A percentile compares a stretch with the other conserved stretches of the same genome.
Conservation (phyloP, 1,140 invertebrate genomes). For the Apis laboriosa region DNA sequence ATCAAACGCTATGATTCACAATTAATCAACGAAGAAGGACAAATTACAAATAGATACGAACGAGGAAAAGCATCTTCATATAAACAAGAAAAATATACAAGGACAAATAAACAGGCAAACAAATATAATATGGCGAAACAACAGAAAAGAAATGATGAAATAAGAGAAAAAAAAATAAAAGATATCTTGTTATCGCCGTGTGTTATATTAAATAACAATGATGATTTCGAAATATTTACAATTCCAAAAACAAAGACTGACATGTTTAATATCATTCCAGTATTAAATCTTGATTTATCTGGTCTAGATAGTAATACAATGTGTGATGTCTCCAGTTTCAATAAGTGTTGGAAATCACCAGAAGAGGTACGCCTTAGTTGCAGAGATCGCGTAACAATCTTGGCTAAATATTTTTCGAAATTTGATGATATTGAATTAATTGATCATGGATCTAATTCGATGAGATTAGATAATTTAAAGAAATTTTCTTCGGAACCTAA, state of each 20-base stretch:
- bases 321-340: conserved; percentile 26
- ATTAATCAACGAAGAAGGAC: not conserved
- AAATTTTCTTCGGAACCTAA: conserved; percentile 77
- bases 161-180: not conserved
- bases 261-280: conserved; percentile 55
- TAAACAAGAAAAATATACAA: too few relatives aligned
- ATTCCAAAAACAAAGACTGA: not conserved
- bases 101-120: not conserved
- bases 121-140: not conserved
- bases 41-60: not conserved
- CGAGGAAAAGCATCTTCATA: not conserved
- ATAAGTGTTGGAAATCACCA: conserved; percentile 84
- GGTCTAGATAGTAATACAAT: conserved; percentile 36
- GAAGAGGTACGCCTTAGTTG: conserved; percentile 83
- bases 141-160: not conserved
- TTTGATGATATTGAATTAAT: conserved; percentile 78
- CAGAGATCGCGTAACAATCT: conserved; percentile 83
- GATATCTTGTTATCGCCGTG: not conserved
- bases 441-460: conserved; percentile 69
- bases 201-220: not conserved
- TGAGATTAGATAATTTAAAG: conserved; percentile 54
- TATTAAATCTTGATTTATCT: conserved; percentile 76
- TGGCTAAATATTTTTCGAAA: conserved; percentile 83
- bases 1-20: too few relatives aligned
- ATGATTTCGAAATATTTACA: not conserved